A percentile compares a stretch with the other conserved stretches of the same genome.
phyloP scores from a whole-genome alignment of 2,797 vertebrate species.

The Neosilurus mollespiculum region DNA sequence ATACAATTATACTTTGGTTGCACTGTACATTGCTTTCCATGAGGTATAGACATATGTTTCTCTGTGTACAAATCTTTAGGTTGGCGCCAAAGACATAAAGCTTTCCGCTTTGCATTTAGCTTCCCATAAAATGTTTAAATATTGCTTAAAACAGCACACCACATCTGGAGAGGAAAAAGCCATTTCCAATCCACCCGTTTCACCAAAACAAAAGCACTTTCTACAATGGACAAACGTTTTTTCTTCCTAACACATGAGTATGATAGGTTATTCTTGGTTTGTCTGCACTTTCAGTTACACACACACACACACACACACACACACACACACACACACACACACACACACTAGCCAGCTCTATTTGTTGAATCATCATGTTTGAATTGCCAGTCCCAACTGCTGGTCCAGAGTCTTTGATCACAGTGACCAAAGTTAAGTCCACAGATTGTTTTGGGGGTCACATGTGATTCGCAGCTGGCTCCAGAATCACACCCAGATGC shows the following conservation, averaged over 20 bases:
- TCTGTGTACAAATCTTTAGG: conserved; percentile 14
- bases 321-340: conserved; percentile 19
- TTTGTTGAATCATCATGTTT: conserved; percentile 59
- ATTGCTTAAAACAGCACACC: conserved; percentile 4
- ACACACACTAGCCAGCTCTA: conserved; percentile 13
- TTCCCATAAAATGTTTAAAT: conserved; percentile 15
- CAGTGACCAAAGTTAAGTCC: conserved; percentile 57
- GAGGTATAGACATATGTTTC: conserved; percentile 11
- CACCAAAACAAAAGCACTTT: neutral
- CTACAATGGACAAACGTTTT: neutral
- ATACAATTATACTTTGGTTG: conserved; percentile 25
- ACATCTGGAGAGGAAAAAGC: neutral
- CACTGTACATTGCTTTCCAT: neutral
- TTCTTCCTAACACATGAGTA: neutral
- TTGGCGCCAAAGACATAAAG: neutral
- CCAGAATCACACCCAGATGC: conserved; percentile 30
- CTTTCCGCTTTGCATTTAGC: conserved; percentile 10
- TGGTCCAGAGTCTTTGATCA: conserved; percentile 61
- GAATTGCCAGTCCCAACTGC: conserved; percentile 62
- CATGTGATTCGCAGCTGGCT: conserved; percentile 49
- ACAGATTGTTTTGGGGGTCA: conserved; percentile 57
- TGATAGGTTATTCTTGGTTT: conserved; percentile 16
- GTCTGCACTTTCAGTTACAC: neutral
- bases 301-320: neutral
- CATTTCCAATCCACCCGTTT: neutral